A percentile compares a stretch with the other conserved stretches of the same genome.
phyloP scores from a whole-genome alignment of 2,888 invertebrate genomes.

The Dryobota labecula region DNA sequence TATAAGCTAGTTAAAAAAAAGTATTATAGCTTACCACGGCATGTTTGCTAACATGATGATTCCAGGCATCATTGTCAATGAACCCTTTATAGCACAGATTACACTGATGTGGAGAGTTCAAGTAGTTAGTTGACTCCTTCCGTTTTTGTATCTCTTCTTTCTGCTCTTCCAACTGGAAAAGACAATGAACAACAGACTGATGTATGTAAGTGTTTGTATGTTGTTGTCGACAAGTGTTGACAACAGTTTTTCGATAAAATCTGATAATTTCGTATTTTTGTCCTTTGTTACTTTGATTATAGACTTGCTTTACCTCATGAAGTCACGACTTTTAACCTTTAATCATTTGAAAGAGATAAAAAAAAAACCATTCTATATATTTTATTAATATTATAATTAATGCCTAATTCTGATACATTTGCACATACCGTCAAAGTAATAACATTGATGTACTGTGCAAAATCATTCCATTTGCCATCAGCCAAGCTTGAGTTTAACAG shows the following conservation, averaged over 20 bases:
- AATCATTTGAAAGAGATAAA: neutral
- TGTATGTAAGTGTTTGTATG: too few relatives aligned
- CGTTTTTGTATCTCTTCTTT: constrained; percentile 81
- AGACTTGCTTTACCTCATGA: neutral
- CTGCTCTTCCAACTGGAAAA: constrained; percentile 80
- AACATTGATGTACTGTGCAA: constrained; percentile 70
- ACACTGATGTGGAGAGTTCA: constrained; percentile 83
- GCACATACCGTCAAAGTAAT: constrained; percentile 75
- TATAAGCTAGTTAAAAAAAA: too few relatives aligned
- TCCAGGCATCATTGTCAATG: constrained; percentile 84
- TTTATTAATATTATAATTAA: neutral
- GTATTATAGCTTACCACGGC: constrained; percentile 72
- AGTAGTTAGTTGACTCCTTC: constrained; percentile 80
- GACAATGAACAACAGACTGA: neutral
- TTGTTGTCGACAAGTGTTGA: too few relatives aligned
- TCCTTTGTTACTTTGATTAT: neutral
- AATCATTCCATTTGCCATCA: constrained; percentile 71
- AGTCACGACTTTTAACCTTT: neutral
- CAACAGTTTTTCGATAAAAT: too few relatives aligned
- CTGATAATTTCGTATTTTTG: neutral
- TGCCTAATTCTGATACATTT: neutral
- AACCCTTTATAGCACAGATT: constrained; percentile 84
- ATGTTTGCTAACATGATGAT: constrained; percentile 83
- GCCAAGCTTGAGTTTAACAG: constrained; percentile 26
- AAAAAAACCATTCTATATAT: too few relatives aligned